Evolutionary conservation across 2,888 invertebrate species (phyloP).

Genomic region (Polyommatus icarus): DNA sequence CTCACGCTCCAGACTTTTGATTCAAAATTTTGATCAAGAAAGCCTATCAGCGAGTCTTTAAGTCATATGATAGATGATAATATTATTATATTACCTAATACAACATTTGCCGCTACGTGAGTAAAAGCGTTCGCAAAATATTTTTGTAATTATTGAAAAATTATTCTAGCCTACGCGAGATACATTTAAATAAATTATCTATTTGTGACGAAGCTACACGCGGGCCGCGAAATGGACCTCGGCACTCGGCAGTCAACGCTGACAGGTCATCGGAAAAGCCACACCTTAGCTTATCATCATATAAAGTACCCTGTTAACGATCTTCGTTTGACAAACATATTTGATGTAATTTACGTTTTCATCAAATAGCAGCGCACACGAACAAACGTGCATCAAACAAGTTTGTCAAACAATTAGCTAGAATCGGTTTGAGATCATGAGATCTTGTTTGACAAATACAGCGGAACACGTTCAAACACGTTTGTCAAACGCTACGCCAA

Average conservation of each 20-base stretch:
- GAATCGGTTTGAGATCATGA: no score
- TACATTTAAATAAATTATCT: constrained; percentile 23
- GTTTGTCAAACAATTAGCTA: no score
- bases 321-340: no score
- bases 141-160: constrained; percentile 13
- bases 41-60: background rate
- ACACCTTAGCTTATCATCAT: background rate
- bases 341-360: no score
- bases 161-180: background rate
- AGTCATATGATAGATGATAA: background rate
- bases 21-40: background rate
- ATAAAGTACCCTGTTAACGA: no score
- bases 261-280: background rate
- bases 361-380: no score
- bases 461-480: no score
- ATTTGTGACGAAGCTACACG: constrained; percentile 16
- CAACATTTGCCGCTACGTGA: background rate
- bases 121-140: constrained; percentile 27
- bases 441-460: no score
- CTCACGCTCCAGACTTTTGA: background rate
- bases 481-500: no score
- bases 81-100: background rate
- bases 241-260: background rate
- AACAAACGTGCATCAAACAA: no score
- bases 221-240: background rate